These are phyloP conservation scores for Micrastur ruficollis DNA, from an alignment of 2,797 vertebrate species.

Conservation along the genomic window DNA sequence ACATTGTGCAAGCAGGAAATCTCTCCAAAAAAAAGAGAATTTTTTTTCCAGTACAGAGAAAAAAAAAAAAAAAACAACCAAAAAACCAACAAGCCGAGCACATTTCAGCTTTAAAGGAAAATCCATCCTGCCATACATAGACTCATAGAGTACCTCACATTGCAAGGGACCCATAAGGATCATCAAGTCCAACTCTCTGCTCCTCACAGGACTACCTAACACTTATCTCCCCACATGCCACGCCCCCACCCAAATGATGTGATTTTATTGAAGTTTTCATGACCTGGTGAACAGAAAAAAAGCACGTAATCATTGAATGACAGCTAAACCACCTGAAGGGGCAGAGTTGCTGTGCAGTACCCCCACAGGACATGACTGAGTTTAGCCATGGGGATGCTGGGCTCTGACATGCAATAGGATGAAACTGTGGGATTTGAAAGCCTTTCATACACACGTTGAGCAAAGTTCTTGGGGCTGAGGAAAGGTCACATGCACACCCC, in stretches of 20 bases:
- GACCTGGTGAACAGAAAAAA: not conserved
- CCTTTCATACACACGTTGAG: not conserved
- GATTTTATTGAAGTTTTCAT: not conserved
- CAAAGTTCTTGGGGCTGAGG: not conserved
- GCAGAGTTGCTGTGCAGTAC: not conserved
- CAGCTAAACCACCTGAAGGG: not conserved
- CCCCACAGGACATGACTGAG: not conserved
- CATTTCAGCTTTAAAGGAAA: slow-evolving; percentile 8
- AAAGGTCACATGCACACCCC: not conserved
- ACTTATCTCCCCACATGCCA: not conserved
- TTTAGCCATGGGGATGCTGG: not conserved
- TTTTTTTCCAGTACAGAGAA: slow-evolving; percentile 40
- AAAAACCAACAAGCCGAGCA: not conserved
- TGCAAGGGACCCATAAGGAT: too few relatives aligned
- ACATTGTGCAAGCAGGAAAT: slow-evolving; percentile 64
- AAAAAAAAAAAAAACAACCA: not conserved
- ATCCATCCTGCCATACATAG: not conserved
- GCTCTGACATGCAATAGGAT: not conserved
- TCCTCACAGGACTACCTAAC: too few relatives aligned
- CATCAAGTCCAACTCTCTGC: too few relatives aligned
- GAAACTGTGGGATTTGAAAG: not conserved
- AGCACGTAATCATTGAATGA: not conserved
- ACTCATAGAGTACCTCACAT: too few relatives aligned
- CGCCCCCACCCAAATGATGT: not conserved
- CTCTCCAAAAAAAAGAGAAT: slow-evolving; percentile 53